Base-by-base conservation (phyloP, 2,113 vertebrate species). In the Rhombomys opimus region DNA sequence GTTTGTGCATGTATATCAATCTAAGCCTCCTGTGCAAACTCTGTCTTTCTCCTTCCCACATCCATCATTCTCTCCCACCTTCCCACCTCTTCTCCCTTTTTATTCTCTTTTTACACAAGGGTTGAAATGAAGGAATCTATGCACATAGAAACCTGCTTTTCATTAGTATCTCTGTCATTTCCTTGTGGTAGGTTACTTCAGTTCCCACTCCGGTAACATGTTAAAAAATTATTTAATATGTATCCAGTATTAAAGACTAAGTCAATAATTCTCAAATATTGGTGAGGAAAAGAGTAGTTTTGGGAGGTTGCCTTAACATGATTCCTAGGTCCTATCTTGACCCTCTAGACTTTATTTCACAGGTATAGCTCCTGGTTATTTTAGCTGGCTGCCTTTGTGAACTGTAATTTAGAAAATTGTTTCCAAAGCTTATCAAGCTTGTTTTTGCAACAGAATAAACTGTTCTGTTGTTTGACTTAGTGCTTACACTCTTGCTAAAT, bases 341-440 rank as follows among this genome's bases (percentile, higher is more conserved):
- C 25, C 35, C 27, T 59, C 52, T 77, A 25, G 68, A 30, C 59
- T 32, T 20, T 22, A 67, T 11, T 75, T 50, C 50, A 54, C 2
- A 91, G 4, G 2, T 35, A 0, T 86, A 22, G 1, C 65, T 2
- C 15, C 2, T 73, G 35, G 10, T 95, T 73, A 68, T 89, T 90
- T 94, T 61, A 91, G 32, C 46, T 85, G n/a, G 20, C 46, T 22
- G 7, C 13, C 2, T 89, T 95, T 82, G 17, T 35, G 30, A 82
- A 57, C 15, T 87, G 72, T 46, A 73, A 41, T 93, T 91, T 95
- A 87, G 32, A 52, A 73, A 95, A 92, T 59, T 63, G 2, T 30
- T 27, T 22, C 22, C 59, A 8, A 85, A 93, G 32, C 63, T 41
- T 94, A 41, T 68, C 17, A 38, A 17, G 32, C 52, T 84, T 94